phyloP scores from a whole-genome alignment of 2,888 invertebrate genomes.

The Syrista parreyssii region DNA sequence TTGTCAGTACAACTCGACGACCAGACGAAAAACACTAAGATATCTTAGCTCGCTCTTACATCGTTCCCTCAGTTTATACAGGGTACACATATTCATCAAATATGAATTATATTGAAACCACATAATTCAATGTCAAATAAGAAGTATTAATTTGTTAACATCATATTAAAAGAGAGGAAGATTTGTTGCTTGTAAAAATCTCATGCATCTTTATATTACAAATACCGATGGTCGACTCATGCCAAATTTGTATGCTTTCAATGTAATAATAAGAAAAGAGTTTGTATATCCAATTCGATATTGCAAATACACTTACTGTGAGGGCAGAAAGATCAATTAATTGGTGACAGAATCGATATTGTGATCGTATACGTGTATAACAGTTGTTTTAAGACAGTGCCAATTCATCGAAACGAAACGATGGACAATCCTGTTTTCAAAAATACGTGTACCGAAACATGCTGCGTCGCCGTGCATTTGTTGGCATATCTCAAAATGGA shows the following conservation, averaged over 20 bases:
- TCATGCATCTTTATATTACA: background rate
- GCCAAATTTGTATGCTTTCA: background rate
- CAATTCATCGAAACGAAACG: background rate
- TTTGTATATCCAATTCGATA: background rate
- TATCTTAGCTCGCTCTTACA: constrained; percentile 13
- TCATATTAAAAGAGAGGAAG: background rate
- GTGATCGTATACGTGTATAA: background rate
- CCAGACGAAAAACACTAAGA: constrained; percentile 50
- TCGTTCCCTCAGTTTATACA: background rate
- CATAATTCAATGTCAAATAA: background rate
- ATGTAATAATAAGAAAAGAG: background rate
- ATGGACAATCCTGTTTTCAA: background rate
- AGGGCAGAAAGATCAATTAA: background rate
- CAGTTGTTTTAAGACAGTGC: background rate
- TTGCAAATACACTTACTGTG: background rate
- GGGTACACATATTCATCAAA: background rate
- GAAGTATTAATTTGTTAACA: background rate
- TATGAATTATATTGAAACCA: background rate
- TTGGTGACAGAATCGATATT: background rate
- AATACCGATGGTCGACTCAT: background rate
- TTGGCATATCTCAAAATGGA: constrained; percentile 40
- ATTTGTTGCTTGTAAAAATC: background rate
- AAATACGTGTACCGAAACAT: constrained; percentile 32
- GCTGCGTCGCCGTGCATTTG: constrained; percentile 51
- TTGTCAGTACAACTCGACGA: constrained; percentile 59